A percentile compares a stretch with the other conserved stretches of the same genome.
Conservation (phyloP, 2,888 invertebrate genomes). For the Strigamia maritima region DNA sequence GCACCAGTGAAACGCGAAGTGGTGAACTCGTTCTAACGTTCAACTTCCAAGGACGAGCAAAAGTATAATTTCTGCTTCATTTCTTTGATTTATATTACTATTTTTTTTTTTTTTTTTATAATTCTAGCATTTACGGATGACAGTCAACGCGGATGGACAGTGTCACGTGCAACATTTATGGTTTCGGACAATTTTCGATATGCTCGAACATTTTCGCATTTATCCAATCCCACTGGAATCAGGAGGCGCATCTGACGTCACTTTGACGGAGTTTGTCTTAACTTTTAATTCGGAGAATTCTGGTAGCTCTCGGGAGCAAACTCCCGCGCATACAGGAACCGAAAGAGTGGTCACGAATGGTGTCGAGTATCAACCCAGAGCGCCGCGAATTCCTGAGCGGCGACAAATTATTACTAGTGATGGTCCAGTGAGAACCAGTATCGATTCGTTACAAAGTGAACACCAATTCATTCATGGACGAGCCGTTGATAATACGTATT, state of each 20-base stretch:
- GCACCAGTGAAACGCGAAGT: constrained; percentile 92
- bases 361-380: neutral
- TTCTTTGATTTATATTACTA: no score
- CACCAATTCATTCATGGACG: constrained; percentile 56
- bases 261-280: constrained; percentile 81
- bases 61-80: constrained; percentile 52
- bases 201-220: constrained; percentile 93
- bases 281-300: constrained; percentile 39
- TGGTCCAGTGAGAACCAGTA: constrained; percentile 75
- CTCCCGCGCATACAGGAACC: constrained; percentile 35
- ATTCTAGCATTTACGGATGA: constrained; percentile 86
- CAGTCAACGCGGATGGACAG: constrained; percentile 85
- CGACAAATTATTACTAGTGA: constrained; percentile 68
- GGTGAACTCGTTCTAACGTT: constrained; percentile 98
- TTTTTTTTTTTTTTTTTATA: neutral
- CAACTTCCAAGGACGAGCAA: constrained; percentile 84
- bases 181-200: constrained; percentile 94
- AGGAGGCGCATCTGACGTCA: constrained; percentile 89
- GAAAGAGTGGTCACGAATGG: neutral
- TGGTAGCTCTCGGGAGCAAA: constrained; percentile 36
- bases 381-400: constrained; percentile 53
- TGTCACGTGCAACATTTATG: constrained; percentile 90
- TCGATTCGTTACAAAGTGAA: constrained; percentile 68
- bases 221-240: constrained; percentile 95
- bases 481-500: constrained; percentile 81